These are phyloP conservation scores for Sericinus montela DNA, from an alignment of 2,888 invertebrate species.

Conservation along the genomic window DNA sequence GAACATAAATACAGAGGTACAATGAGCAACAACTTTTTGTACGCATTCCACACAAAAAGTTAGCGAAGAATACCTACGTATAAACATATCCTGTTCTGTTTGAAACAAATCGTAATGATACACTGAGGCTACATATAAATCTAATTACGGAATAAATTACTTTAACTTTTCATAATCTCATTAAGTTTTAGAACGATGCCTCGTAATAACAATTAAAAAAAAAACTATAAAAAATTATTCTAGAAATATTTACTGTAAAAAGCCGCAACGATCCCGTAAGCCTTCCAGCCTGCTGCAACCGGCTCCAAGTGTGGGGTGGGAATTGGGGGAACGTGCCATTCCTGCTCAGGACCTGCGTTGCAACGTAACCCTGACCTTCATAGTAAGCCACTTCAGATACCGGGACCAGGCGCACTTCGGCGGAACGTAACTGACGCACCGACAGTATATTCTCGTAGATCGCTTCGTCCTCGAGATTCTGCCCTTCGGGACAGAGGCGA, in stretches of 20 bases:
- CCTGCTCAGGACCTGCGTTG: slow-evolving; percentile 69
- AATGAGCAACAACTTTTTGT: slow-evolving; percentile 63
- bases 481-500: slow-evolving; percentile 73
- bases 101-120: slow-evolving; percentile 40
- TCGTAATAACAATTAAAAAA: not conserved
- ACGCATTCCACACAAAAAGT: slow-evolving; percentile 71
- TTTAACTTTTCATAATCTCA: not conserved
- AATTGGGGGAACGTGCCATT: slow-evolving; percentile 76
- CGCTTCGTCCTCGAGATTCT: slow-evolving; percentile 74
- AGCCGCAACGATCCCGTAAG: slow-evolving; percentile 62
- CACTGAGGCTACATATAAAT: not conserved
- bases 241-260: slow-evolving; percentile 59
- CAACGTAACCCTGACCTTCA: slow-evolving; percentile 72
- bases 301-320: slow-evolving; percentile 72
- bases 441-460: slow-evolving; percentile 75
- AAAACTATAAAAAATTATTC: not conserved
- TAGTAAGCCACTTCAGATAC: slow-evolving; percentile 74
- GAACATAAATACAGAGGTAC: slow-evolving; percentile 56
- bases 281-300: slow-evolving; percentile 62
- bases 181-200: not conserved
- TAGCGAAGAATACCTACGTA: slow-evolving; percentile 36
- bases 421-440: slow-evolving; percentile 71
- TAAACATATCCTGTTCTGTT: slow-evolving; percentile 58
- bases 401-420: slow-evolving; percentile 76
- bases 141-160: not conserved